Evolutionary conservation across 2,113 vertebrate species (phyloP).

Genomic region (Entelurus aequoreus): DNA sequence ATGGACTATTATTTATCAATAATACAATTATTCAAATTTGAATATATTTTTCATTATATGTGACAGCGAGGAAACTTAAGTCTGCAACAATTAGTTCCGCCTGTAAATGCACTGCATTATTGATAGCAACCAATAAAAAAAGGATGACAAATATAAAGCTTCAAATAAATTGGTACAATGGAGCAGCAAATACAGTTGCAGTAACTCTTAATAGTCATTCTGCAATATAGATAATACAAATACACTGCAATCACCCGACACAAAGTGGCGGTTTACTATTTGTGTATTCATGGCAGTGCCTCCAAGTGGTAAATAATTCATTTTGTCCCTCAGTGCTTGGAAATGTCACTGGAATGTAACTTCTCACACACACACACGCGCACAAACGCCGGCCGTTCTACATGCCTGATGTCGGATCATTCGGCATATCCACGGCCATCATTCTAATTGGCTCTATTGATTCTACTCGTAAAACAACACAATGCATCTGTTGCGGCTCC

Average conservation of each 20-base stretch:
- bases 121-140: not conserved
- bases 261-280: slow-evolving; percentile 28
- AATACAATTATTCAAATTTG: too few species aligned
- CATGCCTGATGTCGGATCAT: not conserved
- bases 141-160: not conserved
- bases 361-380: slow-evolving; percentile 37
- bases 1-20: too few species aligned
- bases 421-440: too few species aligned
- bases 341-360: slow-evolving; percentile 56
- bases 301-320: slow-evolving; percentile 61
- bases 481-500: slow-evolving; percentile 26
- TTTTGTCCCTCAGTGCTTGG: slow-evolving; percentile 42
- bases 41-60: too few species aligned
- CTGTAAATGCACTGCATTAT: not conserved
- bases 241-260: slow-evolving; percentile 22
- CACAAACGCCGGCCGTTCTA: not conserved
- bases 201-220: not conserved
- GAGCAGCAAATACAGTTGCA: not conserved
- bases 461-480: slow-evolving; percentile 17
- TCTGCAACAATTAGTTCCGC: not conserved
- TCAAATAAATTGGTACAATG: not conserved
- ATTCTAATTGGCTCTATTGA: not conserved
- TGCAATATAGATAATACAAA: not conserved
- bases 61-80: not conserved
- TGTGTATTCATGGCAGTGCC: slow-evolving; percentile 44